Evolutionary conservation across 2,888 invertebrate genomes (phyloP), one percentile per base, ranked within the genome.

Genomic region (Cyclophora albipunctata): DNA sequence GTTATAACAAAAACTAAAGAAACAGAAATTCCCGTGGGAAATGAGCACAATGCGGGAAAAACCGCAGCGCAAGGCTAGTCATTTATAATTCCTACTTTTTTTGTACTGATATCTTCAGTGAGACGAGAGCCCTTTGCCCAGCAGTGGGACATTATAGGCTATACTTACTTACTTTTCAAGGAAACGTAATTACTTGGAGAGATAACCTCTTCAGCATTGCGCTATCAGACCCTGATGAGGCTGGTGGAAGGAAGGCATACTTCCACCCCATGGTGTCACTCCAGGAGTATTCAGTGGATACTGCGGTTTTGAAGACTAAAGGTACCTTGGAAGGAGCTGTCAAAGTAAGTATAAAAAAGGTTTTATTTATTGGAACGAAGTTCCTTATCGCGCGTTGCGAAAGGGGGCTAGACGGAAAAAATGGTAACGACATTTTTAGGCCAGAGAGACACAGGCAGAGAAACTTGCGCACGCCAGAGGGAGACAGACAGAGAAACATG

Each of bases 161-260:
- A 20, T 1, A 20, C 20, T 20, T 20, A 20, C 20, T 63, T 60
- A 3, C 58, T 20, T 20, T 20, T 20, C 20, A 1, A 88, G 93
- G 91, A 0, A 84, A 69, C 5, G 53, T 63, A 0, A 73, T 84
- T 2, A 91, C 66, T 67, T 96, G 95, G 95, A 91, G 89, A 45
- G 95, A 95, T 63, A 95, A 95, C 0, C 76, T 95, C 2, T 95
- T 95, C 76, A 95, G 95, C 47, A 73, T 93, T 0, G 92, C 93
- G 0, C 68, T 95, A 3, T 91, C 92, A 0, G 88, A 90, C 0
- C 68, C 78, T 0, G 77, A 87, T n/a, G 46, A 55, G 0, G 75
- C 90, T 48, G 92, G 92, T 0, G 85, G 73, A 47, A 90, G 92
- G 46, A 91, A 85, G 34, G 90, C 93, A 0, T 94, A 91, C 74